Evolutionary conservation across 2,888 invertebrate species (phyloP).

Genomic region (Maniola hyperantus): DNA sequence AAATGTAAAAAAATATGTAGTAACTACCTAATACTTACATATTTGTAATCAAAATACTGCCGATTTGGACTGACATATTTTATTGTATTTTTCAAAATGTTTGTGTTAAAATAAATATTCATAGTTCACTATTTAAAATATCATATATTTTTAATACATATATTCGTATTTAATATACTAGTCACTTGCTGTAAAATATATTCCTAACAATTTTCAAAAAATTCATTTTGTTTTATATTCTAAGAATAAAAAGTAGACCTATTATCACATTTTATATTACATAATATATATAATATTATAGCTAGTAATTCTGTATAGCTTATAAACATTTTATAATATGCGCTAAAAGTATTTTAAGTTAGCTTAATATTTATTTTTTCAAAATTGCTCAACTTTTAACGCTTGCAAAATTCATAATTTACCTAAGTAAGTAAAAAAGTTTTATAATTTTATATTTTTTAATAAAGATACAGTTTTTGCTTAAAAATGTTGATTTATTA

Average conservation of each 20-base stretch:
- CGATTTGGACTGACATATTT: conserved; percentile 51
- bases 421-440: neutral
- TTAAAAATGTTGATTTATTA: neutral
- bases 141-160: neutral
- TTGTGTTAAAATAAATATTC: neutral
- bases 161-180: neutral
- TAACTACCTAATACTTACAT: neutral
- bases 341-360: neutral
- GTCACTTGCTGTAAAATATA: conserved; percentile 10
- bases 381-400: conserved; percentile 25
- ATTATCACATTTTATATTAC: too few species aligned
- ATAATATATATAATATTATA: too few species aligned
- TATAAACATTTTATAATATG: neutral
- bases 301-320: neutral
- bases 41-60: conserved; percentile 46
- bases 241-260: too few species aligned
- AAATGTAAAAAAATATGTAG: neutral
- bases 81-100: conserved; percentile 1
- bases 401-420: conserved; percentile 9
- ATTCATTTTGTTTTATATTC: neutral
- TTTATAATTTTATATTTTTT: conserved; percentile 21
- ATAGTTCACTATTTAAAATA: neutral
- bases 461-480: conserved; percentile 2
- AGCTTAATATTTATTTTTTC: conserved; percentile 16
- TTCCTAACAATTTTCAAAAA: neutral